A percentile compares a stretch with the other conserved stretches of the same genome.
These are phyloP conservation scores for Trypoxylus dichotomus DNA, from an alignment of 1,140 invertebrate genomes.

Conservation along the genomic window DNA sequence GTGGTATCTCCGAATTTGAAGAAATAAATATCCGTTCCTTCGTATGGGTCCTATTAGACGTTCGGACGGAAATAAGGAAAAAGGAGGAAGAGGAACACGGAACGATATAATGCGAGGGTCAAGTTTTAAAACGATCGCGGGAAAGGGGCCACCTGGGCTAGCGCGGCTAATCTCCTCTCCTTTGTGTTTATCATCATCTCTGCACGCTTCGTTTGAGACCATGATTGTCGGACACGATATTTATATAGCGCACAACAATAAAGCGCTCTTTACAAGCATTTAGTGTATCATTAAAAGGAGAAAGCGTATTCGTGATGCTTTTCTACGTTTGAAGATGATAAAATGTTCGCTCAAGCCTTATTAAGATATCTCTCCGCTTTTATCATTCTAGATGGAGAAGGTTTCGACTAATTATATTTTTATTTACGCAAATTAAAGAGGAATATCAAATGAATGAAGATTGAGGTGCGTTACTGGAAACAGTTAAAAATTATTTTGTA, in stretches of 20 bases:
- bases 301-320: neutral
- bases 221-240: constrained; percentile 41
- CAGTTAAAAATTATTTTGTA: no score
- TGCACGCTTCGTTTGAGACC: constrained; percentile 29
- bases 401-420: constrained; percentile 16
- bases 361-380: constrained; percentile 8
- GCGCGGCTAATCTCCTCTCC: constrained; percentile 22
- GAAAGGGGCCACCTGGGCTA: constrained; percentile 20
- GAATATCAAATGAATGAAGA: neutral
- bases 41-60: neutral
- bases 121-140: constrained; percentile 28
- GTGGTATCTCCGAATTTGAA: neutral
- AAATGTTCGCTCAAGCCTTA: constrained; percentile 9
- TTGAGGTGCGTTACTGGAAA: neutral
- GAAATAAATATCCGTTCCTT: constrained; percentile 12
- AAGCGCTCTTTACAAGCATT: constrained; percentile 26
- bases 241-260: constrained; percentile 36
- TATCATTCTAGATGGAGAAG: neutral
- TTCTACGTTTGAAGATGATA: neutral
- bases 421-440: neutral
- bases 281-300: constrained; percentile 7
- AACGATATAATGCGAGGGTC: constrained; percentile 10
- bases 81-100: neutral
- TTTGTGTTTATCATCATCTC: constrained; percentile 26
- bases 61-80: neutral